These are phyloP conservation scores for Microctonus aethiopoides DNA, from an alignment of 2,888 invertebrate species.

Conservation along the genomic window DNA sequence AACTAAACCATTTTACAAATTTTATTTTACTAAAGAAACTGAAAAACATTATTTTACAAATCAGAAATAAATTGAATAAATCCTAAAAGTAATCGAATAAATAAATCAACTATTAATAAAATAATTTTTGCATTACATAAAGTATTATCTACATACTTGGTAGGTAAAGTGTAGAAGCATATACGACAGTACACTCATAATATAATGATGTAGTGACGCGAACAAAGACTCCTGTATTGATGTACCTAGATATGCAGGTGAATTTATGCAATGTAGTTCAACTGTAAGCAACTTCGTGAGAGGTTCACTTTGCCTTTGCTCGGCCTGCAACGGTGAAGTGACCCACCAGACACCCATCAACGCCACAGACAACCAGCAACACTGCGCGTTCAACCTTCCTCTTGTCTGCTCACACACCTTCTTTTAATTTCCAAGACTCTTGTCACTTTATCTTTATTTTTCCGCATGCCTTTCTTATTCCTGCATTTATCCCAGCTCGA, in stretches of 20 bases:
- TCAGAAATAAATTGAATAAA: no score
- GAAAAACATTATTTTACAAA: no score
- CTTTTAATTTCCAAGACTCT: background rate
- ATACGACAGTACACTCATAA: background rate
- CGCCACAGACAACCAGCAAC: slow-evolving; percentile 49
- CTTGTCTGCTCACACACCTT: slow-evolving; percentile 1
- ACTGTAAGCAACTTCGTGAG: background rate
- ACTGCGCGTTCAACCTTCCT: slow-evolving; percentile 40
- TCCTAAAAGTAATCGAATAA: no score
- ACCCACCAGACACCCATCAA: slow-evolving; percentile 62
- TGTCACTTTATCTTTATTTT: slow-evolving; percentile 16
- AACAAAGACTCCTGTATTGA: background rate
- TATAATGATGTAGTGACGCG: background rate
- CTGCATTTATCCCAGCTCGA: no score
- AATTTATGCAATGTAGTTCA: background rate
- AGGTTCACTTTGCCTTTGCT: slow-evolving; percentile 54
- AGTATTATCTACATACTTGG: no score
- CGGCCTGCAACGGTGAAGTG: slow-evolving; percentile 61
- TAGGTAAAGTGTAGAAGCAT: no score
- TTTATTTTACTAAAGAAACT: background rate
- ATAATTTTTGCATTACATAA: no score
- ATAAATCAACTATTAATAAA: no score
- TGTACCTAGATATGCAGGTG: background rate
- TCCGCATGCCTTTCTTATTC: background rate
- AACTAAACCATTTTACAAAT: background rate